Conservation (phyloP, 1,140 invertebrate genomes). For the Ceratitis capitata region DNA sequence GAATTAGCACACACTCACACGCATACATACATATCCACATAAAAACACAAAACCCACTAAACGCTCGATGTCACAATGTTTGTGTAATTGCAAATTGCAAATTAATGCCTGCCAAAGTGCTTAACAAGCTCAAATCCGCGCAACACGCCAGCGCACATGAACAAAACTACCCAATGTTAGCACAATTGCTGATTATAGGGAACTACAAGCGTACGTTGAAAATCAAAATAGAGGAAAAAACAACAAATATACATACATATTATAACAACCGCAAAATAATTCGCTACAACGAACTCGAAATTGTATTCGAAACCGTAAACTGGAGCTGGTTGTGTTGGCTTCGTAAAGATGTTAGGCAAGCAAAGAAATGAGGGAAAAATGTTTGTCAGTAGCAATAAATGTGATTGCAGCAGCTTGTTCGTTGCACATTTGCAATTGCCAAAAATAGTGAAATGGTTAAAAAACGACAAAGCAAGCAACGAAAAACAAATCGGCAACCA, state of each 20-base stretch:
- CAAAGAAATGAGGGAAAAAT: not conserved
- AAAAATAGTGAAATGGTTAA: conserved; percentile 25
- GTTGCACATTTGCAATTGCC: conserved; percentile 26
- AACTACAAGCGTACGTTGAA: not conserved
- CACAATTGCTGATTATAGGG: not conserved
- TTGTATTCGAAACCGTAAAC: not conserved
- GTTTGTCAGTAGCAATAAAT: conserved; percentile 36
- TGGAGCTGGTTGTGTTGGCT: not conserved
- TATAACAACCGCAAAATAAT: not conserved
- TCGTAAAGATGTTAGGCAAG: not conserved
- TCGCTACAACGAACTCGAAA: not conserved
- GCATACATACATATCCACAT: not conserved
- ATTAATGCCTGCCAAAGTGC: conserved; percentile 32
- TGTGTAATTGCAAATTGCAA: conserved; percentile 31
- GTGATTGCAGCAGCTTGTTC: conserved; percentile 32
- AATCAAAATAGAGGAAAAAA: not conserved
- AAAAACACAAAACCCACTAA: not conserved
- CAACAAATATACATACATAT: not conserved
- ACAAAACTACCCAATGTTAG: conserved; percentile 8
- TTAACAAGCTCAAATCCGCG: conserved; percentile 28
- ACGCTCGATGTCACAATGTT: not conserved
- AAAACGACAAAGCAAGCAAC: not conserved
- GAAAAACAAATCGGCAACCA: not conserved
- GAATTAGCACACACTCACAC: too few species aligned
- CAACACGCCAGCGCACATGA: not conserved